Conservation (phyloP, 2,113 vertebrate species). For the Sylvia atricapilla region DNA sequence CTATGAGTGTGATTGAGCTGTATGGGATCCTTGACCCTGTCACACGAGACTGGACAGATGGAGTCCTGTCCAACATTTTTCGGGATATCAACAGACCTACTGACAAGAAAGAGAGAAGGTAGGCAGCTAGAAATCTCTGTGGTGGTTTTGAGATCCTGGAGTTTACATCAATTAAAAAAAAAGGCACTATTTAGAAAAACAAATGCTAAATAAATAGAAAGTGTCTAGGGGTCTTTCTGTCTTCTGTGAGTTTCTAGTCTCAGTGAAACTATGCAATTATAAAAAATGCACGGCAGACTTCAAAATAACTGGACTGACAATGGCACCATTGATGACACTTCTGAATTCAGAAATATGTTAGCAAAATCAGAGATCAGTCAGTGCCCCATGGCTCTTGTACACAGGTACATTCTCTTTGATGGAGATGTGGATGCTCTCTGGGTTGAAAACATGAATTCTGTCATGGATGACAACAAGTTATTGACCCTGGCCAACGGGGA, state of each 20-base stretch:
- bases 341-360: neutral
- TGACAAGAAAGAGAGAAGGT: slow-evolving; percentile 92
- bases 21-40: slow-evolving; percentile 91
- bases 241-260: neutral
- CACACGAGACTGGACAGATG: slow-evolving; percentile 95
- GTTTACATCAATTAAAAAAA: neutral
- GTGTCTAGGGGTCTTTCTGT: neutral
- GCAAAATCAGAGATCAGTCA: neutral
- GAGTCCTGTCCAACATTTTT: slow-evolving; percentile 95
- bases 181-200: neutral
- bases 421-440: slow-evolving; percentile 96
- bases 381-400: neutral
- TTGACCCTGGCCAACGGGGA: slow-evolving; percentile 95
- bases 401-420: slow-evolving; percentile 95
- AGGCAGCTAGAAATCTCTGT: neutral
- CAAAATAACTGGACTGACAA: neutral
- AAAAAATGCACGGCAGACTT: neutral
- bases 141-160: neutral
- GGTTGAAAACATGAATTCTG: slow-evolving; percentile 99
- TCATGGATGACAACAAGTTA: slow-evolving; percentile 98
- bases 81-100: slow-evolving; percentile 92
- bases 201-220: neutral
- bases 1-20: slow-evolving; percentile 91
- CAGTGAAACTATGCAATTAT: neutral
- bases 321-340: neutral